Base-by-base conservation (phyloP, 1,140 invertebrate genomes). In the Meloidogyne floridensis region DNA sequence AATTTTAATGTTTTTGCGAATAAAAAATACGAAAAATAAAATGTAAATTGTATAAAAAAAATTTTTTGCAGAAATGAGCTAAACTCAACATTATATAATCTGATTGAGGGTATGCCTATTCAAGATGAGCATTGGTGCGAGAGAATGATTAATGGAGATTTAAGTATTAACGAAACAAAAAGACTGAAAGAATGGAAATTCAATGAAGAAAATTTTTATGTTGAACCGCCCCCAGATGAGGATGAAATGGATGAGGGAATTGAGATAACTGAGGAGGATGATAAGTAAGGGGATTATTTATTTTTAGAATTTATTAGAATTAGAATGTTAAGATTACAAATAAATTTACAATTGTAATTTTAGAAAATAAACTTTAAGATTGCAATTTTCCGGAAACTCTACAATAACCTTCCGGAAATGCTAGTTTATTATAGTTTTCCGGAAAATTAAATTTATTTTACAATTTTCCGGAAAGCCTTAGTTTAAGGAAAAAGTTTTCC, bases 111-210 rank as follows among this genome's bases (percentile, higher is more conserved):
- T n/a, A 65, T 65, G n/a, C 59, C 59, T 65, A 65, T 65, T 65
- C 15, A 65, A 6, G n/a, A 65, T 65, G 59, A 65, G 4, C 59
- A 65, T 6, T 65, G 59, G 59, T 65, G 59, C 15, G 59, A 65
- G 7, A 65, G 59, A 65, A 65, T 65, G 59, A 65, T 65, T 65
- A 65, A n/a, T n/a, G 59, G 59, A n/a, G 59, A 65, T 65, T 65
- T 65, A 65, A 65, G 15, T 65, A 65, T 65, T 65, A 65, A 65
- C 59, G 59, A 65, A 65, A 65, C 15, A 65, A n/a, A 65, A 65
- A 65, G n/a, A 65, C n/a, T 65, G n/a, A 65, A 65, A 65, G 59
- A 65, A n/a, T 65, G 59, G 59, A 65, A 65, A 65, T 65, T 65
- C 59, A 65, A 65, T n/a, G 59, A 65, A n/a, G 59, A 65, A 4